Evolutionary conservation across 2,113 vertebrate species (phyloP).

Genomic region (Camarhynchus parvulus): DNA sequence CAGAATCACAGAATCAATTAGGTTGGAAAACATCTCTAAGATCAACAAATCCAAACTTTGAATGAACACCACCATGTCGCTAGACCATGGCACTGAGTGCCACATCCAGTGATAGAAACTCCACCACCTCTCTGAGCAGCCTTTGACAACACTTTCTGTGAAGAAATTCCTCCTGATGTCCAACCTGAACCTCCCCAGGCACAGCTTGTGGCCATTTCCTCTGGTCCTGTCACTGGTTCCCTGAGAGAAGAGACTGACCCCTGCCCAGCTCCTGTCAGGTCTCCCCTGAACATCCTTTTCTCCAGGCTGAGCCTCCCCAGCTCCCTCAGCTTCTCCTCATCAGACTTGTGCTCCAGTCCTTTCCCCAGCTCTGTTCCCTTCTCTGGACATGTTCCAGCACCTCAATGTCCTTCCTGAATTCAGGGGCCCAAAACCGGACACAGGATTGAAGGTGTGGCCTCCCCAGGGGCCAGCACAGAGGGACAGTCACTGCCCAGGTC

Average conservation of each 20-base stretch:
- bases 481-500: background rate
- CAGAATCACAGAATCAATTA: background rate
- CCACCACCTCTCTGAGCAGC: background rate
- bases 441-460: rapidly evolving
- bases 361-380: background rate
- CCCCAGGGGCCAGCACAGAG: background rate
- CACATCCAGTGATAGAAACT: background rate
- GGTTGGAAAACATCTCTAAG: background rate
- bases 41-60: background rate
- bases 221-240: background rate
- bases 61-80: background rate
- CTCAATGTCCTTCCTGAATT: background rate
- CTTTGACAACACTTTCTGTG: background rate
- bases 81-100: background rate
- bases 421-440: background rate
- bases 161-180: background rate
- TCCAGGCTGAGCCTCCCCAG: background rate
- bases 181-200: background rate
- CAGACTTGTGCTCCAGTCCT: background rate
- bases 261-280: background rate
- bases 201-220: background rate
- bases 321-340: background rate
- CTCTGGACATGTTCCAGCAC: background rate
- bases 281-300: background rate
- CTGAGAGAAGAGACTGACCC: rapidly evolving